Percentiles rank a stretch among this genome's conserved stretches.
These are phyloP conservation scores for Xestia sexstrigata DNA, from an alignment of 2,888 invertebrate species.

Conservation along the genomic window DNA sequence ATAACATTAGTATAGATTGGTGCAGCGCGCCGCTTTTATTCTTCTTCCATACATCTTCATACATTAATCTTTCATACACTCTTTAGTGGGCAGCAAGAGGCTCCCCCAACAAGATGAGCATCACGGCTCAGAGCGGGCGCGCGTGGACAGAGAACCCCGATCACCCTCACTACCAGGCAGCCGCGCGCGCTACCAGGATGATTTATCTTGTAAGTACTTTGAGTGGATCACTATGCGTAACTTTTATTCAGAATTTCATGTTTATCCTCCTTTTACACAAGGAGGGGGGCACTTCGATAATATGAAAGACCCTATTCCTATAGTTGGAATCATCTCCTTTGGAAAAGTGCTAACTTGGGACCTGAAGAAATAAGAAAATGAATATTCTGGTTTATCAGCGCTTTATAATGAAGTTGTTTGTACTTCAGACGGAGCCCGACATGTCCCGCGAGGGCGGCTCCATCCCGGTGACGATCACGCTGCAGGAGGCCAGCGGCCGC, in stretches of 20 bases:
- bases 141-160: constrained; percentile 98
- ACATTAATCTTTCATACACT: not conserved
- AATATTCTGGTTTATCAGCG: not conserved
- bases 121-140: constrained; percentile 94
- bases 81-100: constrained; percentile 93
- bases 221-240: not conserved
- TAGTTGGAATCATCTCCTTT: not conserved
- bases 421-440: constrained; percentile 94
- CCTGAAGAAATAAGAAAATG: not conserved
- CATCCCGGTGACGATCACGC: constrained; percentile 98
- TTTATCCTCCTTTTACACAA: too few species aligned
- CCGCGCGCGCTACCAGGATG: constrained; percentile 94
- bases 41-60: not conserved
- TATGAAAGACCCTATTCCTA: not conserved
- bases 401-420: not conserved
- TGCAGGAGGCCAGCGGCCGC: constrained; percentile 97
- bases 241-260: not conserved
- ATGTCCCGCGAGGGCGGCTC: constrained; percentile 99
- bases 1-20: not conserved
- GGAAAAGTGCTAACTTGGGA: not conserved
- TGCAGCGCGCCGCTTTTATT: not conserved
- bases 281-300: not conserved
- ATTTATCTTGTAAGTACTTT: constrained; percentile 92
- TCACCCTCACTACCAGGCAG: constrained; percentile 98
- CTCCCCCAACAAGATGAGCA: constrained; percentile 96